Base-by-base conservation (phyloP, 2,888 invertebrate species). In the Taphrorychus bicolor region DNA sequence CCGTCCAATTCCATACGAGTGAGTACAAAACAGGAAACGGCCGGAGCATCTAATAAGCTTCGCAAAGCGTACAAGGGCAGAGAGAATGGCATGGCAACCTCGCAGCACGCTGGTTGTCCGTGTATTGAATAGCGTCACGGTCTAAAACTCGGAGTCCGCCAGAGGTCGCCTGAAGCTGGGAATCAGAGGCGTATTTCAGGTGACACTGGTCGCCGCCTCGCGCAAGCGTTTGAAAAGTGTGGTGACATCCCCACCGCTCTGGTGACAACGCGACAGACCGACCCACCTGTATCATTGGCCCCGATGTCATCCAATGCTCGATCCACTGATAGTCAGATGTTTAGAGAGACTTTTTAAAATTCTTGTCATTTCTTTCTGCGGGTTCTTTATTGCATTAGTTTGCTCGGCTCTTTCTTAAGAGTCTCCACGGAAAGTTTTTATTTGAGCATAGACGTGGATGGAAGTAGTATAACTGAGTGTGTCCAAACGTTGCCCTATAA, bases 221-320 rank as follows among this genome's bases (percentile, higher is more conserved):
- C 80, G 80, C 81, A 72, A 73, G 81, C 80, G 79, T 77, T 73
- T 42, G 71, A 66, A 52, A 59, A 51, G 52, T 61, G 73, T 77
- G 80, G 80, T 81, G 81, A 81, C 81, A 81, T 81, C 81, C 81
- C 77, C 71, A 78, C 75, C 64, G 62, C 61, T 56, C 59, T 77
- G 81, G 81, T 81, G 82, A 82, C 82, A 82, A 80, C 79, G 77
- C 75, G 81, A 82, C 82, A 80, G 79, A 76, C 79, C 79, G 77
- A 79, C 79, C 81, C 80, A 81, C 82, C 81, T 81, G 81, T 80
- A 74, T 80, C 76, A 80, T 80, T 80, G 80, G 81, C 76, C 76
- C 79, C 73, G 74, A 78, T 76, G 76, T 77, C 76, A 79, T 77
- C 79, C 82, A 80, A 81, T 81, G 75, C 80, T 77, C 74, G 62